phyloP scores from a whole-genome alignment of 2,888 invertebrate species.

The Epirrita christyi region DNA sequence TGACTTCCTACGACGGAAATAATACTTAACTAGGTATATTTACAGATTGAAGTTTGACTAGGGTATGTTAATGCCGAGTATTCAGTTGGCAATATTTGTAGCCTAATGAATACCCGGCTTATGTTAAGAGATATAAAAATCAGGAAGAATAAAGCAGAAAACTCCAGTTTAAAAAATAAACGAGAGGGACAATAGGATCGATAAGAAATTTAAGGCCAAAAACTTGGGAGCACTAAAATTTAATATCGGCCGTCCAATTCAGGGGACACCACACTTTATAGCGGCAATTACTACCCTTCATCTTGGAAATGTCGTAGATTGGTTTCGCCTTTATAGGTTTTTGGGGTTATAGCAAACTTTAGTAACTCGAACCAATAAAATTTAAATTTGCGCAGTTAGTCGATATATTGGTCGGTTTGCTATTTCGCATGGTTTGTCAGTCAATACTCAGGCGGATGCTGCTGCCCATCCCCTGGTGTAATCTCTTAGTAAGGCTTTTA shows the following conservation, averaged over 20 bases:
- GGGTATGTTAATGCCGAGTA: too few species aligned
- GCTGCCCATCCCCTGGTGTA: too few species aligned
- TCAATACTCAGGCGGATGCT: too few species aligned
- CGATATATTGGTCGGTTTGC: too few species aligned
- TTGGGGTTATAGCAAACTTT: conserved; percentile 64
- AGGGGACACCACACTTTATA: conserved; percentile 77
- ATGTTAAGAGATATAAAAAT: neutral
- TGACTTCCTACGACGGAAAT: too few species aligned
- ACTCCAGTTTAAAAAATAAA: conserved; percentile 63
- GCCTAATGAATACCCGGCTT: too few species aligned
- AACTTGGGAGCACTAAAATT: conserved; percentile 76
- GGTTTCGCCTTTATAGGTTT: conserved; percentile 73
- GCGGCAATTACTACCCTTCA: conserved; percentile 78
- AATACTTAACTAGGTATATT: too few species aligned
- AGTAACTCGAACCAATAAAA: conserved; percentile 32
- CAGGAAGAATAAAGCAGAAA: neutral
- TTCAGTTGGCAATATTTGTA: too few species aligned
- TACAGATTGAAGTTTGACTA: too few species aligned
- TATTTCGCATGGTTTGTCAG: too few species aligned
- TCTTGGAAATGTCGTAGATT: conserved; percentile 72
- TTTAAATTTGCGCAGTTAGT: conserved; percentile 7
- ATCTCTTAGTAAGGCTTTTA: too few species aligned
- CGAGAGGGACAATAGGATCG: conserved; percentile 52
- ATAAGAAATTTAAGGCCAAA: conserved; percentile 66
- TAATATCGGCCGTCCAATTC: conserved; percentile 69